These are phyloP conservation scores for Zygaena filipendulae DNA, from an alignment of 2,888 invertebrate species.

Conservation along the genomic window DNA sequence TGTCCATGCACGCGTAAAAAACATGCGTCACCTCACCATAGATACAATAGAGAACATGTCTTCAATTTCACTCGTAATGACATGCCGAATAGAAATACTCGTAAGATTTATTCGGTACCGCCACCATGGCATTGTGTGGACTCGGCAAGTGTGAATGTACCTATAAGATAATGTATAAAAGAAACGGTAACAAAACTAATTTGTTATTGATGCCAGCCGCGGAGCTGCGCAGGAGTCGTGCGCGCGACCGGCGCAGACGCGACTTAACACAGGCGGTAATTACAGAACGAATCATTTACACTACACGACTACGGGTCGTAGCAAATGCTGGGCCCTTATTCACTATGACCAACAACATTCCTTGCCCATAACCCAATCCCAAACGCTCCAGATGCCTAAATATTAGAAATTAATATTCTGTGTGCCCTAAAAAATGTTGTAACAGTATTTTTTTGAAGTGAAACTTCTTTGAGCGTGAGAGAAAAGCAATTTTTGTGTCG, in stretches of 20 bases:
- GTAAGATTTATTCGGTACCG: slow-evolving; percentile 19
- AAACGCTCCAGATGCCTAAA: no score
- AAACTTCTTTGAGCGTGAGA: no score
- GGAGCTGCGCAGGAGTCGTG: slow-evolving; percentile 35
- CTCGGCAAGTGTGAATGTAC: slow-evolving; percentile 2
- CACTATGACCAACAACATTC: no score
- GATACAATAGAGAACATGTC: slow-evolving; percentile 3
- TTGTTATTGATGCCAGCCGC: slow-evolving; percentile 49
- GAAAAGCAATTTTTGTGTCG: no score
- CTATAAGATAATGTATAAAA: slow-evolving; percentile 17
- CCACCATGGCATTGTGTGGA: slow-evolving; percentile 10
- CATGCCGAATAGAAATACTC: slow-evolving; percentile 23
- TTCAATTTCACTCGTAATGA: slow-evolving; percentile 22
- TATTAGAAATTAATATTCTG: no score
- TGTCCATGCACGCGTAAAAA: slow-evolving; percentile 3
- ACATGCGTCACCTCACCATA: slow-evolving; percentile 1
- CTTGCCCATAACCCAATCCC: no score
- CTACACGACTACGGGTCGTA: slow-evolving; percentile 21
- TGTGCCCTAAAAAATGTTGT: no score
- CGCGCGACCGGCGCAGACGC: slow-evolving; percentile 35
- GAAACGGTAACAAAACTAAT: slow-evolving; percentile 48
- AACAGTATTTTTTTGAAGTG: no score
- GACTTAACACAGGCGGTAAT: slow-evolving; percentile 50
- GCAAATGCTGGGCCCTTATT: no score
- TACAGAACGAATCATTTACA: slow-evolving; percentile 34